Base-by-base conservation (phyloP, 2,113 vertebrate genomes). In the Carassius carassius region DNA sequence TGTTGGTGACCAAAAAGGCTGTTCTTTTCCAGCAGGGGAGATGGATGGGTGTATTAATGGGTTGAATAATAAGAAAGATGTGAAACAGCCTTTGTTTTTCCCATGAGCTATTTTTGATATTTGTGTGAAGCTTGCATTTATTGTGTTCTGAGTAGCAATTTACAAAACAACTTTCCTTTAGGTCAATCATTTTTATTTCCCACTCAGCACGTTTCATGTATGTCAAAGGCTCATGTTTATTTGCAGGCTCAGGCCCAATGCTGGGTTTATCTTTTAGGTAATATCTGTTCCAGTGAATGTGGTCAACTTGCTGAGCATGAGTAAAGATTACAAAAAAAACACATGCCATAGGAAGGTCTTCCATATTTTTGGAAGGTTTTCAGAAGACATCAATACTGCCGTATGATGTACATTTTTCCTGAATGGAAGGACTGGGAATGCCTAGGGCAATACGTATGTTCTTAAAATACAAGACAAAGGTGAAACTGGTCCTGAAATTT, bases 401-500 rank as follows among this genome's bases (percentile, higher is more conserved):
- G 29, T 25, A 16, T 58, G 81, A 77, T 82, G 79, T 86, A 49
- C 21, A 37, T 3, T 72, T 29, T 44, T 41, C 37, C 37, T 56
- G 35, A 60, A 83, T 77, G 82, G 84, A 86, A 86, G 35, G 54
- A 85, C 81, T 14, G 83, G 49, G 79, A 67, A 4, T 5, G 90
- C 90, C 91, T 83, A 69, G 63, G 89, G 90, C 90, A 84, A 86
- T 47, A 62, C 87, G 84, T 91, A 62, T 88, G 84, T 91, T 47
- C 44, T 12, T 5, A 11, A 44, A 47, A 47, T 47, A 12, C 44
- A 47, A 47, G 44, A 47, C 12, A 10, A 47, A 47, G 44, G 44
- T 47, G 44, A 47, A 47, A 47, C 44, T 12, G 44, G 44, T 47
- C 2, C 44, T 47, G 44, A 47, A 47, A 47, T 47, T 10, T 47